Evolutionary conservation across 2,888 invertebrate species (phyloP), one percentile per base, ranked within the genome.

Genomic region (Ephialtes manifestator): DNA sequence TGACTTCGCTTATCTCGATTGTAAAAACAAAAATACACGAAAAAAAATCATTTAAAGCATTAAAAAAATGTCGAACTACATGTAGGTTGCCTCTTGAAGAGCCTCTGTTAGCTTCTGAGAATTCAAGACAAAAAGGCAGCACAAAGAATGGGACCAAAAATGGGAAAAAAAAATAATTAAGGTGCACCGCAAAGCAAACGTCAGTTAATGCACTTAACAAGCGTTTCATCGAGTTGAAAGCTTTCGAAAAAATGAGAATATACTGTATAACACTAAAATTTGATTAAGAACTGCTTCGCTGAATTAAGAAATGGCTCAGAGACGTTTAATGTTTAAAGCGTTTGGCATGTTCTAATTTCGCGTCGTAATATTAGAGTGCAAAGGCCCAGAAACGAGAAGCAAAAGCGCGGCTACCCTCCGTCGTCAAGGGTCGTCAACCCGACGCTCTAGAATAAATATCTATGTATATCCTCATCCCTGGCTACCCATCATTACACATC

Each of bases 361-460:
- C 55, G 28, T 68, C 18, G 68, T 53, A 53, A 78, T 78, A 68
- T 67, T 43, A 68, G 65, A 78, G 55, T 55, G 55, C 46, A 31
- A 55, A 15, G 68, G 24, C 15, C 55, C 58, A 58, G 68, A 78
- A 68, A 68, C 55, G 31, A 48, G 51, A 68, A 43, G 20, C 78
- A 55, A 65, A 65, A 65, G 20, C 65, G 28, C 78, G 55, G 18
- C 35, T 28, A 63, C n/a, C 39, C 39, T 39, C 18, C 18, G 4
- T 8, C 65, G 2, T 65, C 20, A 28, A 31, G 65, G 80, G 80
- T 80, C 80, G 72, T 74, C 55, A 80, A 74, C 80, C 80, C 43
- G 80, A 65, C 68, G 53, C 28, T 77, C 82, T 65, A 35, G 18
- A 71, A 81, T 70, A 63, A 71, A 76, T 65, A 77, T 65, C 65